These are phyloP conservation scores for Potorous gilbertii DNA, from an alignment of 2,797 vertebrate species.

Conservation along the genomic window DNA sequence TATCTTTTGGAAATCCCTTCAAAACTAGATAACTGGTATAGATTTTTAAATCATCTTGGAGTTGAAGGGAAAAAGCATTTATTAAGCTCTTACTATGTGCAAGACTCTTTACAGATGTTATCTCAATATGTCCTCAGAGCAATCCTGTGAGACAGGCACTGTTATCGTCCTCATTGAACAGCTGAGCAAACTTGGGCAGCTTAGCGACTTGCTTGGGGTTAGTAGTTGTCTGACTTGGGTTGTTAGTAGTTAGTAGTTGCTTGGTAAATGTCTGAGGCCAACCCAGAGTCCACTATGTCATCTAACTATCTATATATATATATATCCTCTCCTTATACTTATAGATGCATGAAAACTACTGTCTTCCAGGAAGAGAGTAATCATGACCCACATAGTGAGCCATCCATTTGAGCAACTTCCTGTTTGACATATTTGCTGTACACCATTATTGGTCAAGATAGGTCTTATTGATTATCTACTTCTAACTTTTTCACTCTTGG, in stretches of 20 bases:
- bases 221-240: too few species aligned
- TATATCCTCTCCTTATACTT: background rate
- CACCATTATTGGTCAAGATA: background rate
- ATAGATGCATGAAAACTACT: background rate
- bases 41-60: background rate
- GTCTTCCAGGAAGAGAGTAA: background rate
- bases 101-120: background rate
- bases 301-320: background rate
- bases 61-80: background rate
- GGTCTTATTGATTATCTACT: background rate
- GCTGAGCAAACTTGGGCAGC: background rate
- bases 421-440: background rate
- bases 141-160: background rate
- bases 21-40: background rate
- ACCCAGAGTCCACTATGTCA: background rate
- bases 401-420: background rate
- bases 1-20: background rate
- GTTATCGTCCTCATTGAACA: background rate
- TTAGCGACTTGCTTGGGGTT: background rate
- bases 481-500: slow-evolving; percentile 11
- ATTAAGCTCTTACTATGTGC: background rate
- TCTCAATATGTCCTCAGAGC: background rate
- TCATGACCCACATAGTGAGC: background rate
- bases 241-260: too few species aligned
- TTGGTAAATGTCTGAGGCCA: background rate